phyloP scores from a whole-genome alignment of 2,113 vertebrate genomes.

The Urocynchramus pylzowi region DNA sequence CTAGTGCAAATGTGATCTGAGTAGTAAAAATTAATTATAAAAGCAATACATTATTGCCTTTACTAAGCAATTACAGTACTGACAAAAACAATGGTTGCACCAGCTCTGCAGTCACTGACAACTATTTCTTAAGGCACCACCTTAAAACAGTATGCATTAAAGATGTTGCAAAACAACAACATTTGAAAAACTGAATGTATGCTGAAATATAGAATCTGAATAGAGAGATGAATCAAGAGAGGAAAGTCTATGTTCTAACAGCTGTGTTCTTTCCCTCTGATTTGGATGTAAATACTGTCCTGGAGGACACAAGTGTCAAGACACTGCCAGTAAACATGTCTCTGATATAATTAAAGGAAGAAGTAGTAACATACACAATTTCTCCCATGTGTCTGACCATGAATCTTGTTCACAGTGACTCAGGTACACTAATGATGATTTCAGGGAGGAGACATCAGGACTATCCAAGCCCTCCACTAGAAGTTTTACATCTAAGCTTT shows the following conservation, averaged over 20 bases:
- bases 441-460: not conserved
- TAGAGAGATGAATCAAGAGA: not conserved
- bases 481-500: not conserved
- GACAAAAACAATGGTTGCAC: not conserved
- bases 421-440: not conserved
- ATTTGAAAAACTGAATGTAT: not conserved
- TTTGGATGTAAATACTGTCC: not conserved
- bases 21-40: slow-evolving; percentile 13
- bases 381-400: not conserved
- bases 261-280: not conserved
- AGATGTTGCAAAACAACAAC: not conserved
- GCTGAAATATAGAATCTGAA: not conserved
- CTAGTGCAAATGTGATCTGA: not conserved
- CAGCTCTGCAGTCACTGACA: not conserved
- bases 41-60: not conserved
- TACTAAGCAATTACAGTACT: not conserved
- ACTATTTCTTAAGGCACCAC: not conserved
- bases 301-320: not conserved
- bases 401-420: not conserved
- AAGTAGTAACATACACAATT: not conserved
- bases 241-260: not conserved
- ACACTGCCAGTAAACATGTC: not conserved
- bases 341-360: not conserved
- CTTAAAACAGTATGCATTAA: not conserved
- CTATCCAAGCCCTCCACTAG: not conserved